Base-by-base conservation (phyloP, 2,797 vertebrate species). In the Loris lydekkerianus region DNA sequence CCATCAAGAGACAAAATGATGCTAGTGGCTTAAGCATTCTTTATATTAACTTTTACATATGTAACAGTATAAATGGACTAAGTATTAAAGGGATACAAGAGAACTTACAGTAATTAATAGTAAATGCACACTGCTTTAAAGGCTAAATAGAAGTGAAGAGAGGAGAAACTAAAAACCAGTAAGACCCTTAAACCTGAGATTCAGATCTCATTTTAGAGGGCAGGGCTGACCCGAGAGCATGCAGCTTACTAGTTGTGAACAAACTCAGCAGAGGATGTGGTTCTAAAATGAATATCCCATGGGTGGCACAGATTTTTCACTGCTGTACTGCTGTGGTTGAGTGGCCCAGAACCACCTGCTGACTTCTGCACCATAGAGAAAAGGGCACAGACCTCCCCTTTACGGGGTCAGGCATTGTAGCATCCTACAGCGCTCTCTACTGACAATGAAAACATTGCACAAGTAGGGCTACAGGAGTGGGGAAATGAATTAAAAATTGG, bases 321-420 rank as follows among this genome's bases (percentile, higher is more conserved):
- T 72, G 11, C 11, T 2, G 29, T 3, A 1, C 9, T 8, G 7
- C 5, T 72, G 8, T 53, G 3, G 3, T 56, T 56, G 63, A 70
- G 27, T 9, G 7, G 6, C 8, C 43, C 1, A 6, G n/a, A 14
- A 5, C 5, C 21, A 69, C 18, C 20, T 67, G 23, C 10, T 43
- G 7, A 65, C 14, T 60, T 2, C 2, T 3, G 8, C 18, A 21
- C 1, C 10, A 9, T 2, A 65, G 31, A 10, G 58, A 40, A 93
- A 84, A 5, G 27, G 25, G 0, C 10, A 73, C 4, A 3, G 1
- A 3, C 9, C 3, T 25, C 11, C 34, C 1, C 2, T 61, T 82
- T 77, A 18, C 13, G 40, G 0, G 3, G 49, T 53, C 10, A 87
- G 67, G 3, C 4, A 23, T 69, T 65, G 13, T 3, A 40, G 4